A percentile compares a stretch with the other conserved stretches of the same genome.
phyloP scores from a whole-genome alignment of 1,140 invertebrate species.

The Trichogramma pretiosum region DNA sequence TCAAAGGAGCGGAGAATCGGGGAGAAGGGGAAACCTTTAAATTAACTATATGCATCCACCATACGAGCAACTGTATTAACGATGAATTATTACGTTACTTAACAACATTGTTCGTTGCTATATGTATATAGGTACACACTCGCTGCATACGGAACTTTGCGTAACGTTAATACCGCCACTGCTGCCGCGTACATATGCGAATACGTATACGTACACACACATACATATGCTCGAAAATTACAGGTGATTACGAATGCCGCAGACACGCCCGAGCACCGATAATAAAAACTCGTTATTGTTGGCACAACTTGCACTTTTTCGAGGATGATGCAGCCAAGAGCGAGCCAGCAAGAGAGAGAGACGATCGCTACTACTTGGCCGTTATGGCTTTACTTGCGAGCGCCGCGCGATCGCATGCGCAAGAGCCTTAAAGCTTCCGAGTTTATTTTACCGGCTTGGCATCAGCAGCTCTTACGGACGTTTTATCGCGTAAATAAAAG shows the following conservation, averaged over 20 bases:
- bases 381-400: too few species aligned
- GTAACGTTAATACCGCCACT: too few species aligned
- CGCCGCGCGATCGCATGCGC: too few species aligned
- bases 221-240: constrained; percentile 12
- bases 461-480: too few species aligned
- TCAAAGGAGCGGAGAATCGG: too few species aligned
- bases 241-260: neutral
- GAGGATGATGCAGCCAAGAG: constrained; percentile 6
- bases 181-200: too few species aligned
- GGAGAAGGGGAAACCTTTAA: too few species aligned
- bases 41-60: too few species aligned
- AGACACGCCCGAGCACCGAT: constrained; percentile 11
- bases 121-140: neutral
- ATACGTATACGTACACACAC: constrained; percentile 11
- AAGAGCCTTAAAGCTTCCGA: too few species aligned
- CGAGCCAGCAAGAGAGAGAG: constrained; percentile 94
- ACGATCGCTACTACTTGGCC: constrained; percentile 95
- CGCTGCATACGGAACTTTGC: too few species aligned
- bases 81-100: constrained; percentile 10
- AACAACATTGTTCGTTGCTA: constrained; percentile 2
- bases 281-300: constrained; percentile 16
- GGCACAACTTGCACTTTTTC: constrained; percentile 14
- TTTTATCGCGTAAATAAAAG: too few species aligned
- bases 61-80: neutral
- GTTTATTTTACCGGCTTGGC: too few species aligned